Evolutionary conservation across 2,888 invertebrate species (phyloP), one percentile per base, ranked within the genome.

Genomic region (Catonia carolina): DNA sequence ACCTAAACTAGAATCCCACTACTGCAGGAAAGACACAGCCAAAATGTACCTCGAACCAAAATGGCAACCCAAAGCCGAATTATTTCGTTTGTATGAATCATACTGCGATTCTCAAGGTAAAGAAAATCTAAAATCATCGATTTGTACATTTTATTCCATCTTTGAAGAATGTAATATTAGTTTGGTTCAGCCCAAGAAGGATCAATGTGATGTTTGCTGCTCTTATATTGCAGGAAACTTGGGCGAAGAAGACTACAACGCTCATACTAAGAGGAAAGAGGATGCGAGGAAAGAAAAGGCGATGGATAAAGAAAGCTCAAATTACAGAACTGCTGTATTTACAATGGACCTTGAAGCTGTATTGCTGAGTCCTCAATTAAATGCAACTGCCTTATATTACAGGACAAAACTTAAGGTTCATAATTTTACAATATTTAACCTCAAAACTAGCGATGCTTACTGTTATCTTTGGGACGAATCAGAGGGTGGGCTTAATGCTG

Each of bases 341-440:
- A 39, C 39, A 18, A n/a, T 39, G 39, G 39, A 39, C 39, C 7
- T 22, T 15, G 47, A 54, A 20, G 48, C 54, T 18, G 54, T 54
- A 20, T 20, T 47, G 22, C 31, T 54, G 3, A 27, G 54, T 54
- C 54, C 54, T 4, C 14, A 20, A 15, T 49, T 54, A 14, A 18
- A 54, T 27, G 49, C 48, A 50, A 36, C 33, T 33, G 54, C 54
- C 15, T 35, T 49, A n/a, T 54, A 54, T 48, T 56, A 52, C 15
- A 41, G 15, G 12, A 49, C 49, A 15, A 55, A 55, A 14, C 50
- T 41, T 8, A 56, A 51, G 33, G 39, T 56, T n/a, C 56, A 41
- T 23, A 56, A n/a, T n/a, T n/a, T n/a, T n/a, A n/a, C n/a, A n/a
- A n/a, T n/a, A n/a, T n/a, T n/a, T n/a, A n/a, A n/a, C n/a, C n/a